phyloP scores from a whole-genome alignment of 2,113 vertebrate species.

The Vombatus ursinus region DNA sequence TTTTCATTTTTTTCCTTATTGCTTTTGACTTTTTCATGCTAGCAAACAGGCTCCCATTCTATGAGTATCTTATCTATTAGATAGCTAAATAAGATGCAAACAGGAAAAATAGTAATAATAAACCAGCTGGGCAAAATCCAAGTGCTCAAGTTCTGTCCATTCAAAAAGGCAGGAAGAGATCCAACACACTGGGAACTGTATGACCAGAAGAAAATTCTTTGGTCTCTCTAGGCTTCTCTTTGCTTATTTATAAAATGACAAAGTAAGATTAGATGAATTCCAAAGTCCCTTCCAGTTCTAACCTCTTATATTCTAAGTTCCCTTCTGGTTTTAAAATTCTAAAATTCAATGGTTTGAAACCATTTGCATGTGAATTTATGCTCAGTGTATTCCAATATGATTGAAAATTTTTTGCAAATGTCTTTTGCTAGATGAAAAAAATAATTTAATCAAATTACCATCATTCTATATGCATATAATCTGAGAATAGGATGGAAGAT shows the following conservation, averaged over 20 bases:
- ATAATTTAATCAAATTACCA: slow-evolving; percentile 35
- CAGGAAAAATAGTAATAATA: not conserved
- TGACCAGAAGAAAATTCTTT: not conserved
- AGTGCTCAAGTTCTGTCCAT: not conserved
- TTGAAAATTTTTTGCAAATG: not conserved
- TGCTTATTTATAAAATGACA: not conserved
- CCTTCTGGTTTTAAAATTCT: not conserved
- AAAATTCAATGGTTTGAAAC: not conserved
- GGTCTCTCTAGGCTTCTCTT: not conserved
- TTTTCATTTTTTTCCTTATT: slow-evolving; percentile 17
- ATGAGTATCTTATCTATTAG: not conserved
- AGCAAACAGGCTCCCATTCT: slow-evolving; percentile 25
- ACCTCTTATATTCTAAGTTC: not conserved
- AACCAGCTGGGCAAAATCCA: not conserved
- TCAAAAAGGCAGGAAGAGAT: not conserved
- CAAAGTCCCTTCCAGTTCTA: not conserved
- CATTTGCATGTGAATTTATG: not conserved
- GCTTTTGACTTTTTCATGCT: not conserved
- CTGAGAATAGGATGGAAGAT: slow-evolving; percentile 22
- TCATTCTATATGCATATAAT: slow-evolving; percentile 56
- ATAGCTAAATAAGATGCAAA: not conserved
- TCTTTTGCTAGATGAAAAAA: not conserved
- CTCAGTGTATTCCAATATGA: not conserved
- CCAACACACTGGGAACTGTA: not conserved
- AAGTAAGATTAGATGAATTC: not conserved